Evolutionary conservation across 2,113 vertebrate species (phyloP).

Genomic region (Mastomys coucha): DNA sequence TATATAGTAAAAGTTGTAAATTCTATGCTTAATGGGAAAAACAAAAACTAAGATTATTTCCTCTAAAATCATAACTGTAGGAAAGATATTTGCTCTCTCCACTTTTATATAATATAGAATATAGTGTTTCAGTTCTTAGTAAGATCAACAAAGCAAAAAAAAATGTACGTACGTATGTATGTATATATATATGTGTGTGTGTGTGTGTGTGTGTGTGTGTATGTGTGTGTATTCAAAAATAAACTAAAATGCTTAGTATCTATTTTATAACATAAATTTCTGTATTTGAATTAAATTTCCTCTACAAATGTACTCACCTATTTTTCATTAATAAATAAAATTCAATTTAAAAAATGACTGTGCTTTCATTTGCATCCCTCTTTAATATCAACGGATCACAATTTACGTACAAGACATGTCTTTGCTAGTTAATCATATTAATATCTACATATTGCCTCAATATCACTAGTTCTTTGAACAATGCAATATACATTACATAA

Average conservation of each 20-base stretch:
- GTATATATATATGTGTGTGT: no score
- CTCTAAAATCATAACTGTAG: no score
- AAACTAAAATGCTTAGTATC: not conserved
- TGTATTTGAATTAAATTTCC: not conserved
- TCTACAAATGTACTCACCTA: not conserved
- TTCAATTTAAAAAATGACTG: not conserved
- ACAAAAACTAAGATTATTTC: no score
- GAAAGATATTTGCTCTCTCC: no score
- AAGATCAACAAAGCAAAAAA: no score
- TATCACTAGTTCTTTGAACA: not conserved
- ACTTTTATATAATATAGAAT: no score
- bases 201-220: no score
- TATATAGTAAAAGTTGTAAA: not conserved
- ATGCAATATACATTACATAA: not conserved
- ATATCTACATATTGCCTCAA: not conserved
- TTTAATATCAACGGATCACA: not conserved
- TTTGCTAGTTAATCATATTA: not conserved
- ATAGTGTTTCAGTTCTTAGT: no score
- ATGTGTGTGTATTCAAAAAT: not conserved
- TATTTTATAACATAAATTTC: not conserved
- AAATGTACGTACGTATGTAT: no score
- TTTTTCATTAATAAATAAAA: not conserved
- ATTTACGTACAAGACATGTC: not conserved
- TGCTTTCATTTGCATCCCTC: not conserved
- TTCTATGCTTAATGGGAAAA: no score